Conservation (phyloP, 2,113 vertebrate species). For the Sterrhoptilus dennistouni region DNA sequence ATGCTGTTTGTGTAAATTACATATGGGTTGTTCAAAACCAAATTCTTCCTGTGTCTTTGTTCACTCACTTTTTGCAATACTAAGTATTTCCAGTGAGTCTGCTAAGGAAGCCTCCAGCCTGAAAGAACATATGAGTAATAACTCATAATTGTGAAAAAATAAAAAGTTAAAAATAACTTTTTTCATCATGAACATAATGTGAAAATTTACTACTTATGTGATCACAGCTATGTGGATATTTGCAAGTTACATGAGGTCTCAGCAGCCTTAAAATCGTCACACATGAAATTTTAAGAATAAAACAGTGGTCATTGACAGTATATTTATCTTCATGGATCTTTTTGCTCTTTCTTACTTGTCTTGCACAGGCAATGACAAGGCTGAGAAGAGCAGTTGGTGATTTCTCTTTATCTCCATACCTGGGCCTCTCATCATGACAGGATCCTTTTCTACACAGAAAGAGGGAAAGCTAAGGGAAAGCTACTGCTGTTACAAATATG, state of each 20-base stretch:
- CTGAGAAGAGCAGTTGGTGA: background rate
- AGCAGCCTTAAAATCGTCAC: background rate
- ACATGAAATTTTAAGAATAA: background rate
- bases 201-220: background rate
- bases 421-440: background rate
- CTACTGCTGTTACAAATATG: background rate
- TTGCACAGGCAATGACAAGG: background rate
- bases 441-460: background rate
- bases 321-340: background rate
- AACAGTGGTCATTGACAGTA: background rate
- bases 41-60: background rate
- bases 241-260: background rate
- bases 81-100: background rate
- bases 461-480: background rate
- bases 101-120: background rate
- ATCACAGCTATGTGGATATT: background rate
- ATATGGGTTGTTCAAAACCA: background rate
- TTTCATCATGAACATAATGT: background rate
- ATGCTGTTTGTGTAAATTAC: background rate
- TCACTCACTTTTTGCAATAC: background rate
- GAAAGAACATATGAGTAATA: background rate
- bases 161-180: background rate
- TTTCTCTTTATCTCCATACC: background rate
- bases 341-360: background rate
- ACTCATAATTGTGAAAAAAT: background rate